These are phyloP conservation scores for Paedocypris sp. DNA, from an alignment of 2,113 vertebrate species.

Conservation along the genomic window DNA sequence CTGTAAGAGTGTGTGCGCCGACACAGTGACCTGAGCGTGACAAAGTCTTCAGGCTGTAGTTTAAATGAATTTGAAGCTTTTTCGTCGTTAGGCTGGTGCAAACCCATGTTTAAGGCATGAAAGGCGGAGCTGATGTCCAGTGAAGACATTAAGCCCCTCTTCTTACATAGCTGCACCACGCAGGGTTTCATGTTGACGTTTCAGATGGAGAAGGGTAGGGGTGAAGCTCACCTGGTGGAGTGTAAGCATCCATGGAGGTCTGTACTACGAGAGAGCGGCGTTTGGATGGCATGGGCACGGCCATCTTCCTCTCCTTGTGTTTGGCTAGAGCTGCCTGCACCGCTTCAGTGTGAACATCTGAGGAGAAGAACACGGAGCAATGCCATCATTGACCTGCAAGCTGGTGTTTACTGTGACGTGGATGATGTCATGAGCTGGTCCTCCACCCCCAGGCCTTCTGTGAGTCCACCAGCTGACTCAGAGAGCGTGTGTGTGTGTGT, in stretches of 20 bases:
- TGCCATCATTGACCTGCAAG: neutral
- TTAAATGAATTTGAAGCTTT: too few species aligned
- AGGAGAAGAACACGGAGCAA: conserved; percentile 8
- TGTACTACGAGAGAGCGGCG: conserved; percentile 94
- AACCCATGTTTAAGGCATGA: too few species aligned
- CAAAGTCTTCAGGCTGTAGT: too few species aligned
- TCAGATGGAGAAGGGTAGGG: neutral
- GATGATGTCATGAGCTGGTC: conserved; percentile 1
- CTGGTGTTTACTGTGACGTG: conserved; percentile 13
- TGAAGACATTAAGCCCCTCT: too few species aligned
- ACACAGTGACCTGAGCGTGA: too few species aligned
- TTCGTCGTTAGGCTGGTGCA: too few species aligned
- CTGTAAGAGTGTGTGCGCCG: too few species aligned
- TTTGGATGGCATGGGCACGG: conserved; percentile 97
- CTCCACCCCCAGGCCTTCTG: conserved; percentile 31
- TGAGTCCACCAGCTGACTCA: conserved; percentile 15
- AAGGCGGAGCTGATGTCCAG: too few species aligned
- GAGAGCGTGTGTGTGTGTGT: too few species aligned
- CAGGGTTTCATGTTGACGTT: conserved; percentile 14
- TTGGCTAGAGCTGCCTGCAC: conserved; percentile 94
- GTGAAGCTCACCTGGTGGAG: conserved; percentile 81
- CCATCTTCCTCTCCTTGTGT: conserved; percentile 96
- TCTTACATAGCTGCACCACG: too few species aligned
- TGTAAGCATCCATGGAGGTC: conserved; percentile 99
- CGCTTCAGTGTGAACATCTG: conserved; percentile 96